Evolutionary conservation across 2,797 vertebrate genomes (phyloP).

Genomic region (Pseudochirops cupreus): DNA sequence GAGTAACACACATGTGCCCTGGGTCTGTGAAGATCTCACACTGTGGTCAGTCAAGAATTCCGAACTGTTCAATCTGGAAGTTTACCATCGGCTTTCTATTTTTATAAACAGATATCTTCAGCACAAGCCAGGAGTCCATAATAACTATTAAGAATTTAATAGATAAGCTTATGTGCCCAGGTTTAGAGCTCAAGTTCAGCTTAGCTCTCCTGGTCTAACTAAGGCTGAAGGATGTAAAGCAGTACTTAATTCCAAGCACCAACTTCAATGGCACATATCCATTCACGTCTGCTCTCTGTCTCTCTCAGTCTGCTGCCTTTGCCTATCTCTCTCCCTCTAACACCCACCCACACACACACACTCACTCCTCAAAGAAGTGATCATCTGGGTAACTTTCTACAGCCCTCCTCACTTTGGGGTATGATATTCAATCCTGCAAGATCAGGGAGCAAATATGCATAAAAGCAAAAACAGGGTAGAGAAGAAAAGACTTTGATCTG

Average conservation of each 20-base stretch:
- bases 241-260: background rate
- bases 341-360: background rate
- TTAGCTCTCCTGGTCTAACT: background rate
- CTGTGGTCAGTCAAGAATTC: background rate
- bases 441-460: accelerated
- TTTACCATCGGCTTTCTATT: background rate
- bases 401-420: background rate
- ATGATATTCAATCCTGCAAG: background rate
- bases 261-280: background rate
- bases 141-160: background rate
- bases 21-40: background rate
- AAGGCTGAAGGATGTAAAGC: background rate
- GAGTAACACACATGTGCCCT: accelerated
- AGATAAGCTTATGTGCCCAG: background rate
- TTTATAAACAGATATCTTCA: background rate
- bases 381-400: background rate
- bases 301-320: background rate
- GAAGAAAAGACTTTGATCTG: background rate
- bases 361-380: background rate
- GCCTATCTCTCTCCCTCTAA: background rate
- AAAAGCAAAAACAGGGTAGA: background rate
- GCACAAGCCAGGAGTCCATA: background rate
- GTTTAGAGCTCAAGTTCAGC: background rate
- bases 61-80: background rate
- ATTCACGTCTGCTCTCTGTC: background rate